Base-by-base conservation (phyloP, 2,888 invertebrate species). In the Coleophora deauratella region DNA sequence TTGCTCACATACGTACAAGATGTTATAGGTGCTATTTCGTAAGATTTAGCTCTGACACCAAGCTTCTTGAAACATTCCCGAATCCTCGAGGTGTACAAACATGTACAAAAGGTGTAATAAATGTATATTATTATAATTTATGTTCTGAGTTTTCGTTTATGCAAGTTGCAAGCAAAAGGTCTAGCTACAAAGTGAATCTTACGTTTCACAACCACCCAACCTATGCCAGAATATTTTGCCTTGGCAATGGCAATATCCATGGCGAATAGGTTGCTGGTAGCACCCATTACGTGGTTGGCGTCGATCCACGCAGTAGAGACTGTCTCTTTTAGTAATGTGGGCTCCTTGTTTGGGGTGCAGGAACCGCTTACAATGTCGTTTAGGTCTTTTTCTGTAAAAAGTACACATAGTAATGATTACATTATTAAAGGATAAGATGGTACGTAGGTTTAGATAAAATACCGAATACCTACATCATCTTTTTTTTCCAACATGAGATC, bases 191-290 rank as follows among this genome's bases (percentile, higher is more conserved):
- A n/a, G n/a, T 27, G 14, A 38, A 30, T 44, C 49, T 42, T 66
- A 90, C 93, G 90, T 75, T 90, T 91, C 1, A 92, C 93, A 10
- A 90, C 87, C 0, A 96, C 94, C 91, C 93, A 92, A 39, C 94
- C 95, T 7, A 96, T 90, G 1, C 96, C 96, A 8, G 90, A 88
- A 13, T 89, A 80, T 55, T 90, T 89, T 0, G 96, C 95, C 59
- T 96, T 96, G 51, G 89, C 78, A 7, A 96, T 92, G 3, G 96
- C 97, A 44, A 96, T 62, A 42, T 91, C 88, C 92, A 93, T 93
- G 45, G 91, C 91, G 56, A 87, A 92, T 59, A 91, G 91, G 35
- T 94, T 94, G 12, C 92, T 90, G 0, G 94, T 92, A 1, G 93
- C 92, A 2, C 96, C 96, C 2, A 96, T 73, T 0, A 92, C 90